Percentiles rank a stretch among this genome's conserved stretches.
Evolutionary conservation across 2,797 vertebrate species (phyloP).

Genomic region (Melanotaenia pygmaea): DNA sequence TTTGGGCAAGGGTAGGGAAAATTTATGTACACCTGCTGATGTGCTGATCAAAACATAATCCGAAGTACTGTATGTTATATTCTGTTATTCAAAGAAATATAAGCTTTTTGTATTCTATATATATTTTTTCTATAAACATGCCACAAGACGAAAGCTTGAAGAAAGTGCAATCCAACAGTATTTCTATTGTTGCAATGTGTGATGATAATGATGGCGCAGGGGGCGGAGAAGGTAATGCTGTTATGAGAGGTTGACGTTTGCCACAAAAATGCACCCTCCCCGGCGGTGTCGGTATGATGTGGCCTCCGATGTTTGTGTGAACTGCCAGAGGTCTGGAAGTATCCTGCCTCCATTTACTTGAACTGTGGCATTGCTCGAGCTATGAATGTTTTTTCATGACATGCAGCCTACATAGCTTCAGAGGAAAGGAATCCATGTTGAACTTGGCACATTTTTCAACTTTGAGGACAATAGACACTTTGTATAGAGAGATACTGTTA

Average conservation of each 20-base stretch:
- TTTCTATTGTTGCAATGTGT: slow-evolving; percentile 82
- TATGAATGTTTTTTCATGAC: slow-evolving; percentile 83
- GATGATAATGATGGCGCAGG: slow-evolving; percentile 58
- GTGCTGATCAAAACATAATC: slow-evolving; percentile 85
- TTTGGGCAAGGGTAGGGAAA: slow-evolving; percentile 68
- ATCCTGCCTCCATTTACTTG: slow-evolving; percentile 83
- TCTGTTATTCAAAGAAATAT: slow-evolving; percentile 86
- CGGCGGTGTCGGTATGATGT: slow-evolving; percentile 76
- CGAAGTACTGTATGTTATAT: slow-evolving; percentile 86
- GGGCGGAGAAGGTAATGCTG: slow-evolving; percentile 64
- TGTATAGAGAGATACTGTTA: slow-evolving; percentile 75
- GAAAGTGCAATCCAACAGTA: slow-evolving; percentile 85
- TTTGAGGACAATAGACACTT: slow-evolving; percentile 80
- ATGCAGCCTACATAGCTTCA: slow-evolving; percentile 82
- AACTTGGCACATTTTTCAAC: slow-evolving; percentile 82
- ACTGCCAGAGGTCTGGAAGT: slow-evolving; percentile 80
- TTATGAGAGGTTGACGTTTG: slow-evolving; percentile 77
- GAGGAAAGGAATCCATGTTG: slow-evolving; percentile 79
- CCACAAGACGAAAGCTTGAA: slow-evolving; percentile 83
- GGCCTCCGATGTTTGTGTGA: slow-evolving; percentile 79
- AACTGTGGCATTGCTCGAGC: slow-evolving; percentile 83
- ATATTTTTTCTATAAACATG: slow-evolving; percentile 85
- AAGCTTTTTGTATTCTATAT: slow-evolving; percentile 86
- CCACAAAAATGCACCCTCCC: slow-evolving; percentile 79
- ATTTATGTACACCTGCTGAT: slow-evolving; percentile 82